phyloP scores from a whole-genome alignment of 2,888 invertebrate species.

The Clistopyga incitator region DNA sequence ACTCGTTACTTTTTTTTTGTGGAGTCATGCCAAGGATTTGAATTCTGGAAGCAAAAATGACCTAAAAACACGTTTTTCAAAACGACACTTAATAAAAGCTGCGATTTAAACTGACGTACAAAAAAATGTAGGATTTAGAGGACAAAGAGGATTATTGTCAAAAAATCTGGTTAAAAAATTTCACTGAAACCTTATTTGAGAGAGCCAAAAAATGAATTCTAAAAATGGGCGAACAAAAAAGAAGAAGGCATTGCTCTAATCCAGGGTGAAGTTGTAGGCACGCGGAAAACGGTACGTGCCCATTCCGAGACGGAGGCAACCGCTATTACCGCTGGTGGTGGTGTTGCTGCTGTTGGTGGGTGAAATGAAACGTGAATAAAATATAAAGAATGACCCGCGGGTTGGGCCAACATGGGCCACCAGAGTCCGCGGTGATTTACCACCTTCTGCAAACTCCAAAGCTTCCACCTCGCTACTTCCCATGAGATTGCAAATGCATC shows the following conservation, averaged over 20 bases:
- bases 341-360: constrained; percentile 10
- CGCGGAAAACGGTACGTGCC: constrained; percentile 36
- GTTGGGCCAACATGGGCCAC: constrained; percentile 32
- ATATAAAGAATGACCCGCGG: constrained; percentile 60
- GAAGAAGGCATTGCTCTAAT: not conserved
- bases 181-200: too few species aligned
- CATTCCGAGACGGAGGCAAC: constrained; percentile 45
- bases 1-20: too few species aligned
- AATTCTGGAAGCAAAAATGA: too few species aligned
- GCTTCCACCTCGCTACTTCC: constrained; percentile 17
- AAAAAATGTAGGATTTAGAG: too few species aligned
- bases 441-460: constrained; percentile 41
- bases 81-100: too few species aligned
- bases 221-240: too few species aligned
- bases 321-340: constrained; percentile 5
- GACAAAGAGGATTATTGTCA: too few species aligned
- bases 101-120: too few species aligned
- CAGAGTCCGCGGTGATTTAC: constrained; percentile 51
- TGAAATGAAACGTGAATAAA: constrained; percentile 65
- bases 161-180: too few species aligned
- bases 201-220: too few species aligned
- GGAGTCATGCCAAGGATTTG: too few species aligned
- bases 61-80: too few species aligned
- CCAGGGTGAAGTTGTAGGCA: constrained; percentile 12
- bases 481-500: constrained; percentile 60